Percentiles rank a stretch among this genome's conserved stretches.
phyloP scores from a whole-genome alignment of 1,140 invertebrate genomes.

The Radopholus similis region DNA sequence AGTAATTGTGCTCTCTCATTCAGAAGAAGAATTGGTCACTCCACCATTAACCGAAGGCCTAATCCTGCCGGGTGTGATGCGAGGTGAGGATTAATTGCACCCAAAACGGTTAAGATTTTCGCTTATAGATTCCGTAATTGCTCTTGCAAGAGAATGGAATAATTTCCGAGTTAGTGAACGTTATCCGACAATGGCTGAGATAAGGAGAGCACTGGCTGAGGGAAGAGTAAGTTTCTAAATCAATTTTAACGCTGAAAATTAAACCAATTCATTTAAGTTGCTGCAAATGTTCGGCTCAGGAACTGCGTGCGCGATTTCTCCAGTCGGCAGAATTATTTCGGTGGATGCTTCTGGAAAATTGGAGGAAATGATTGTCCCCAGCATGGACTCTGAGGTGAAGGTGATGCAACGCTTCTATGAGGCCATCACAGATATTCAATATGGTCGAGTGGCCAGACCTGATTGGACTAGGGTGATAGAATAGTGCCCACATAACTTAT shows the following conservation, averaged over 20 bases:
- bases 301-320: slow-evolving; percentile 59
- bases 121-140: slow-evolving; percentile 68
- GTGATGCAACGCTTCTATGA: slow-evolving; percentile 59
- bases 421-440: slow-evolving; percentile 57
- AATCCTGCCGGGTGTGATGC: slow-evolving; percentile 88
- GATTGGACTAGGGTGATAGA: slow-evolving; percentile 45
- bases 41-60: slow-evolving; percentile 72
- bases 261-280: slow-evolving; percentile 35
- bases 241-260: not conserved
- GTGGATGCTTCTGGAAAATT: slow-evolving; percentile 38
- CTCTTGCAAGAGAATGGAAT: slow-evolving; percentile 74
- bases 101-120: not conserved
- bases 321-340: slow-evolving; percentile 54
- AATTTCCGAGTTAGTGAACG: slow-evolving; percentile 81
- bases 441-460: slow-evolving; percentile 45
- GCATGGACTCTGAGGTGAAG: slow-evolving; percentile 48
- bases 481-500: slow-evolving; percentile 23
- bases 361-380: slow-evolving; percentile 54
- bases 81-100: slow-evolving; percentile 65
- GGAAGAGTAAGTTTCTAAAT: slow-evolving; percentile 72
- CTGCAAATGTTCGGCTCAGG: slow-evolving; percentile 56
- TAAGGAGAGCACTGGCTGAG: slow-evolving; percentile 72
- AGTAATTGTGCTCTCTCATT: slow-evolving; percentile 27
- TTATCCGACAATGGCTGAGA: slow-evolving; percentile 78
- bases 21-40: slow-evolving; percentile 85